Percentiles rank a stretch among this genome's conserved stretches.
Evolutionary conservation across 2,113 vertebrate species (phyloP).

Genomic region (Tinamus guttatus): DNA sequence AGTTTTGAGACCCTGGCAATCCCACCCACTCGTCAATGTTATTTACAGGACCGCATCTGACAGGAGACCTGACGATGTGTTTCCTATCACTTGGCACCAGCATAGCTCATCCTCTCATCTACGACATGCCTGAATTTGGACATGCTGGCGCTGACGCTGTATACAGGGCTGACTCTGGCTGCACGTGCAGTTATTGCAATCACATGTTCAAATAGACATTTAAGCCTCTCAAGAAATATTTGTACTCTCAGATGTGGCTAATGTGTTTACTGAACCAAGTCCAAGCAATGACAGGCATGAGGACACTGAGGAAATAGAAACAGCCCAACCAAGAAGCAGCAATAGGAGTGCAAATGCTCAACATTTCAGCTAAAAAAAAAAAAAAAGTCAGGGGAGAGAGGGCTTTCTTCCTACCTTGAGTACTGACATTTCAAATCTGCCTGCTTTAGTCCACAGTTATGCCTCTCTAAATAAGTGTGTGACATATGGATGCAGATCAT

Average conservation of each 20-base stretch:
- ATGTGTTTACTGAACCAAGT: conserved; percentile 65
- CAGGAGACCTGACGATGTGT: rapidly evolving
- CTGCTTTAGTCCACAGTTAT: not conserved
- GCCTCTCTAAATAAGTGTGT: not conserved
- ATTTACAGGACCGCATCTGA: not conserved
- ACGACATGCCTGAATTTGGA: not conserved
- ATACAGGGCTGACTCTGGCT: not conserved
- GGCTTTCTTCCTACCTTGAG: not conserved
- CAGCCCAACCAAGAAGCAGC: conserved; percentile 48
- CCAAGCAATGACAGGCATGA: conserved; percentile 67
- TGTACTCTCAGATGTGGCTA: conserved; percentile 57
- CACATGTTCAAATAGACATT: conserved; percentile 53
- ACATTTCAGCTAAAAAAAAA: not conserved
- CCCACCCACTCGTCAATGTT: not conserved
- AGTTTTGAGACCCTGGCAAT: not conserved
- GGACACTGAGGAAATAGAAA: conserved; percentile 62
- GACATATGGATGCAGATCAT: conserved; percentile 41
- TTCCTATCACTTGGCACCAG: not conserved
- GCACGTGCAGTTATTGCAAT: not conserved
- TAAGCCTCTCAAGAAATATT: conserved; percentile 71
- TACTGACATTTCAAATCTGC: conserved; percentile 36
- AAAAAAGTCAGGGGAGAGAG: not conserved
- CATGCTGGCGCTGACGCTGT: not conserved
- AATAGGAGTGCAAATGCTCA: conserved; percentile 6
- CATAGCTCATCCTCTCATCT: rapidly evolving